Percentiles rank a stretch among this genome's conserved stretches.
These are phyloP conservation scores for Dromiciops gliroides DNA, from an alignment of 2,113 vertebrate species.

Conservation along the genomic window DNA sequence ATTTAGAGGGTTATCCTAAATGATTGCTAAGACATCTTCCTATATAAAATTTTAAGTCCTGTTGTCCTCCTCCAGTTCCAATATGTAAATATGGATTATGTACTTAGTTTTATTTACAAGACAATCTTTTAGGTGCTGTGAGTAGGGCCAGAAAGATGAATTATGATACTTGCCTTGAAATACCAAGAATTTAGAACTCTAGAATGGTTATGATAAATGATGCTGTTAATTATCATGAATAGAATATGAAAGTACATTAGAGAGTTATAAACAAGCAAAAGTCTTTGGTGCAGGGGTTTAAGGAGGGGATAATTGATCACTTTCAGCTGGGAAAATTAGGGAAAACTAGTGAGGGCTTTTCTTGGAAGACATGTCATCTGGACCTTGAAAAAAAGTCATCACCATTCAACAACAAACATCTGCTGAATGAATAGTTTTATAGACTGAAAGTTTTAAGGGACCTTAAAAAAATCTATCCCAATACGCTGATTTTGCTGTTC, in stretches of 20 bases:
- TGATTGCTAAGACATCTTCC: background rate
- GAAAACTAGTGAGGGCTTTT: background rate
- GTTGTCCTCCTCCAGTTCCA: background rate
- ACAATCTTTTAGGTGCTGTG: background rate
- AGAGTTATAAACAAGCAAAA: background rate
- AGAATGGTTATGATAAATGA: background rate
- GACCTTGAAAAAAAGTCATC: background rate
- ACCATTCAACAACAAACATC: background rate
- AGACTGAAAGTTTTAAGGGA: background rate
- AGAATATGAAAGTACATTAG: background rate
- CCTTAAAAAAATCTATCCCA: background rate
- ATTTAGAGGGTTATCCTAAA: background rate
- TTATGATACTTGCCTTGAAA: background rate
- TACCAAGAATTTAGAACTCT: background rate
- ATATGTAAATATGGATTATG: background rate
- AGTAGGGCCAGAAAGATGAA: background rate
- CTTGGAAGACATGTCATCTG: background rate
- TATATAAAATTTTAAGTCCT: background rate
- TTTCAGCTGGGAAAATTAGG: background rate
- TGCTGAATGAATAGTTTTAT: background rate
- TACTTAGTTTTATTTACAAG: background rate
- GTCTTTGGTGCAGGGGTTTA: background rate
- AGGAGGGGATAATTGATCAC: background rate
- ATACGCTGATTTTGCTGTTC: background rate
- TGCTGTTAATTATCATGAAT: background rate